Evolutionary conservation across 2,888 invertebrate genomes (phyloP), one percentile per base, ranked within the genome.

Genomic region (Andrena bucephala): DNA sequence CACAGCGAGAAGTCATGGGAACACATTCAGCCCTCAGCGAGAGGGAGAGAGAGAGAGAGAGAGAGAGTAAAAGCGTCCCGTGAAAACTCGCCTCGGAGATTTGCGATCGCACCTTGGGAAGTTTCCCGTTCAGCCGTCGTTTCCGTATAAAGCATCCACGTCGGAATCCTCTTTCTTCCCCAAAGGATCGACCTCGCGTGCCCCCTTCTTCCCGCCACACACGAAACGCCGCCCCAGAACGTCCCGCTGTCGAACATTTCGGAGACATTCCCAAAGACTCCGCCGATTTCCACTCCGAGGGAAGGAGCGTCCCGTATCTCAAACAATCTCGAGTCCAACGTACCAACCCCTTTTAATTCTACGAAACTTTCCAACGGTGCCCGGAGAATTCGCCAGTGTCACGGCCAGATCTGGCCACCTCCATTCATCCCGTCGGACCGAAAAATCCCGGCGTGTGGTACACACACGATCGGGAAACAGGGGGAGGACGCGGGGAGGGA

Each of bases 1-100:
- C 94, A 93, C 92, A 93, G 92, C 87, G 88, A 89, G 88, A 92
- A 92, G 90, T 92, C 92, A 89, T 90, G 91, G 89, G 90, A 90
- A 90, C 83, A 78, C 77, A 67, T 69, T 42, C 72, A 50, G 20
- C 8, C 27, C 57, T 8, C 10, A 27, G 10, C 10, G 54, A 10
- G 54, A 27, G 36, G 0, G 36, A 42, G 42, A 13, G 42, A 42
- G 59, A 36, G 60, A 76, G 68, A 54, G 60, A 78, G 62, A 36
- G 60, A 76, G 68, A 54, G 60, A 78, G 62, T 50, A 36, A 27
- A 67, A 77, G 84, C 70, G 81, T 89, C 85, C 88, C 83, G 84
- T 85, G 89, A 87, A 90, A 89, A 90, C 74, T 88, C 83, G 87
- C 81, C 70, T 84, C 86, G 72, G 82, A 91, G 89, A 91, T 92